Conservation (phyloP, 92 coral and sea anemone species). For the Diadumene lineata region DNA sequence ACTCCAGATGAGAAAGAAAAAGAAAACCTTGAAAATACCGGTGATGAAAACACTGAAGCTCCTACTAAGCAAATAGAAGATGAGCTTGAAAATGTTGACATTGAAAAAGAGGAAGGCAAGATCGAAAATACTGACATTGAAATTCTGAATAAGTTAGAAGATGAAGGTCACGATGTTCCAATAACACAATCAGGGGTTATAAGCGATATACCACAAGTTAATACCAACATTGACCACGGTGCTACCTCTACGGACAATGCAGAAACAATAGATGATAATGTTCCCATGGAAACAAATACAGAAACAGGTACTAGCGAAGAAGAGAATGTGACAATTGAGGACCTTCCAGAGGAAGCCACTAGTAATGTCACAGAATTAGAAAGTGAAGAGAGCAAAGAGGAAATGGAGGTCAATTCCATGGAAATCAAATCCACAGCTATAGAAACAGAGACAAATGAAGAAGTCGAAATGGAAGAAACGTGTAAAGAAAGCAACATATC, state of each 20-base stretch:
- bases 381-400: neutral
- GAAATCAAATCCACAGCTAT: neutral
- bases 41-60: too few species aligned
- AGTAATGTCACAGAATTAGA: neutral
- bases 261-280: neutral
- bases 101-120: too few species aligned
- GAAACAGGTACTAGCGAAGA: conserved; percentile 9
- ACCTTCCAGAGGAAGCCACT: neutral
- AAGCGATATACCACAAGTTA: neutral
- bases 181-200: neutral
- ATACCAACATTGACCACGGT: neutral
- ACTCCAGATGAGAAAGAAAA: neutral
- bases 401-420: neutral
- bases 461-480: neutral
- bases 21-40: neutral
- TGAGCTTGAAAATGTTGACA: too few species aligned
- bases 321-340: neutral
- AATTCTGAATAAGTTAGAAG: too few species aligned
- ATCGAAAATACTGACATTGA: too few species aligned
- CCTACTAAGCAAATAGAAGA: too few species aligned
- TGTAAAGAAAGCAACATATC: neutral
- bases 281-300: conserved; percentile 12
- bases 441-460: neutral
- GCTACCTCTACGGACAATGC: neutral
- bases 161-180: too few species aligned